Percentiles rank a stretch among this genome's conserved stretches.
Evolutionary conservation across 2,888 invertebrate genomes (phyloP).

Genomic region (Podabrus alpinus): DNA sequence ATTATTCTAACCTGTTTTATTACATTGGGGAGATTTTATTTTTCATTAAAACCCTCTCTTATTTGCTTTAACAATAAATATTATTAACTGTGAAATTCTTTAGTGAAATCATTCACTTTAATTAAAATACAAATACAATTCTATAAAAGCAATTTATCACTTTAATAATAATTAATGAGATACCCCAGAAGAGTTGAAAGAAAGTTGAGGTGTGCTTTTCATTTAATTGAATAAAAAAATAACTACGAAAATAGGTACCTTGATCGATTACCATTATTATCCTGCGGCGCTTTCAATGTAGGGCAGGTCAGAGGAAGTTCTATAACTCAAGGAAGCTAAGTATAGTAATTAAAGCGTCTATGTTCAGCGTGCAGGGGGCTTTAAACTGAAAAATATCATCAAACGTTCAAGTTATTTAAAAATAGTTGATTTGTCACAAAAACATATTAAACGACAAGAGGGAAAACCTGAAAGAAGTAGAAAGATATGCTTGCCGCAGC

Average conservation of each 20-base stretch:
- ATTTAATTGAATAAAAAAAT: neutral
- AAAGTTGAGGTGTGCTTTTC: neutral
- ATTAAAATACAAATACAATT: neutral
- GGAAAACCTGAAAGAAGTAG: neutral
- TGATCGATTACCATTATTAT: neutral
- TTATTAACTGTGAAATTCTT: slow-evolving; percentile 13
- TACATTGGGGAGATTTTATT: slow-evolving; percentile 27
- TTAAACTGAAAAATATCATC: too few species aligned
- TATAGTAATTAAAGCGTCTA: too few species aligned
- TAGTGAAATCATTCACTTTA: neutral
- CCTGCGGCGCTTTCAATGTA: too few species aligned
- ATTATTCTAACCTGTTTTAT: slow-evolving; percentile 43
- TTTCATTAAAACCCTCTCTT: slow-evolving; percentile 18
- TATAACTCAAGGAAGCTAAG: too few species aligned
- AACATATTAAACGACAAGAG: neutral
- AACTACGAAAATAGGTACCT: neutral
- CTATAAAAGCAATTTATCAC: neutral
- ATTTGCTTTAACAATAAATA: slow-evolving; percentile 6
- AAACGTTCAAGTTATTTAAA: too few species aligned
- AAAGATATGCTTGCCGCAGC: neutral
- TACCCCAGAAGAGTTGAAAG: neutral
- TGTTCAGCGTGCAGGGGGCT: too few species aligned
- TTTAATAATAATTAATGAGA: neutral
- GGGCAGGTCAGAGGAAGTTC: too few species aligned
- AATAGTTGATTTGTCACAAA: neutral